These are phyloP conservation scores for Synanceia verrucosa DNA, from an alignment of 2,797 vertebrate species.

Conservation along the genomic window DNA sequence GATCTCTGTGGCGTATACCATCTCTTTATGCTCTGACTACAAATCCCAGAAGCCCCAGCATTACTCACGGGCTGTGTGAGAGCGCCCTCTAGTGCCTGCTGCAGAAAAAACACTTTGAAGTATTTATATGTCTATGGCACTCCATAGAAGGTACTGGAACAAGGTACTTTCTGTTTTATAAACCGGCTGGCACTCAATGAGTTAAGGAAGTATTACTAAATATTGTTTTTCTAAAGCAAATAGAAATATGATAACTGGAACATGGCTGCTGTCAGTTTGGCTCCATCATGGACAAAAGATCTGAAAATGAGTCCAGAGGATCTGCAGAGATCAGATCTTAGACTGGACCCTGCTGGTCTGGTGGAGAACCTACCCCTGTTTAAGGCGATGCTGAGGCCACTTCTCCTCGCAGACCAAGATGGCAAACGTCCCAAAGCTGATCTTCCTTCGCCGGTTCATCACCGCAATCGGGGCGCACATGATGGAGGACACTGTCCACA, in stretches of 20 bases:
- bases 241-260: neutral
- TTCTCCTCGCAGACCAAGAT: constrained; percentile 90
- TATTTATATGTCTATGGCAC: too few relatives aligned
- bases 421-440: constrained; percentile 83
- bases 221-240: neutral
- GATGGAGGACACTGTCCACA: constrained; percentile 88
- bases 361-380: constrained; percentile 83
- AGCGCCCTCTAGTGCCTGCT: too few relatives aligned
- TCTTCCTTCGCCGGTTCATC: constrained; percentile 88
- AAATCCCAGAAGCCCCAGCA: too few relatives aligned
- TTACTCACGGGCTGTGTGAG: too few relatives aligned
- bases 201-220: too few relatives aligned
- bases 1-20: too few relatives aligned
- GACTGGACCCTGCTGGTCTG: neutral
- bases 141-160: too few relatives aligned
- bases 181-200: too few relatives aligned
- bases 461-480: constrained; percentile 91
- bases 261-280: neutral
- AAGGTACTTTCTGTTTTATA: too few relatives aligned
- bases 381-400: constrained; percentile 89
- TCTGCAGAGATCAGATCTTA: neutral
- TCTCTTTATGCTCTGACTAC: too few relatives aligned
- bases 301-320: neutral
- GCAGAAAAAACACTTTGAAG: too few relatives aligned
- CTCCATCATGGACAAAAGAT: neutral